Evolutionary conservation across 2,888 invertebrate genomes (phyloP).

Genomic region (Drosophila aldrichi): DNA sequence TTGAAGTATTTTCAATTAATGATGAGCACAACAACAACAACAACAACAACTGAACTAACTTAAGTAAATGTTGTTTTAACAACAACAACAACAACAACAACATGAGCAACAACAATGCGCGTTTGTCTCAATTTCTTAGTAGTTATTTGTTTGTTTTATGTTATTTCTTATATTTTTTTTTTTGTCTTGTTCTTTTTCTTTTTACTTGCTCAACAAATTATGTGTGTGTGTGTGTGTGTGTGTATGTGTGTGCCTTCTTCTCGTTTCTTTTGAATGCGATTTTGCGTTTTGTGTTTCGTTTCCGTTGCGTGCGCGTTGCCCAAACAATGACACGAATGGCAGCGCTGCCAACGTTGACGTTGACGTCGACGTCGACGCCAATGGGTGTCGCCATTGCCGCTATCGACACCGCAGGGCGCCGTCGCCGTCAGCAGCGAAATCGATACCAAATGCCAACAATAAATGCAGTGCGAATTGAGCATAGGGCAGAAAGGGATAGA

Average conservation of each 20-base stretch:
- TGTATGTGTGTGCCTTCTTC: not conserved
- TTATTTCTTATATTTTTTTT: not conserved
- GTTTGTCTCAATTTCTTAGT: conserved; percentile 34
- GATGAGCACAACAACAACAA: conserved; percentile 10
- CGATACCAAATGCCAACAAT: conserved; percentile 44
- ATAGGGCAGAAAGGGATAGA: not conserved
- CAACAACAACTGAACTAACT: conserved; percentile 4
- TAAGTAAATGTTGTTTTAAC: conserved; percentile 21
- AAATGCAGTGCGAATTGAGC: conserved; percentile 50
- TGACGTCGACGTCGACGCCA: conserved; percentile 20
- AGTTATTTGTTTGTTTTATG: conserved; percentile 6
- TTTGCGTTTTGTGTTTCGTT: conserved; percentile 45
- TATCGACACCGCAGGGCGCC: conserved; percentile 32
- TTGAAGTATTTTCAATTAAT: conserved; percentile 47
- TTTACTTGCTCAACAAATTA: not conserved
- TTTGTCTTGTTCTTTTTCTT: not conserved
- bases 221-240: not conserved
- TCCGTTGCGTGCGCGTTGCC: conserved; percentile 53
- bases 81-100: conserved; percentile 11
- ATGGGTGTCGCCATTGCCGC: conserved; percentile 43
- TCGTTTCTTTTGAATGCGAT: conserved; percentile 37
- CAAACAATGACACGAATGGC: conserved; percentile 39
- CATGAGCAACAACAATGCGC: conserved; percentile 29
- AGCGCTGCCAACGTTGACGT: conserved; percentile 8
- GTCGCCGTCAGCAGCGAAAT: conserved; percentile 45